A percentile compares a stretch with the other conserved stretches of the same genome.
Conservation (phyloP, 2,888 invertebrate genomes). For the Oscheius sp. region DNA sequence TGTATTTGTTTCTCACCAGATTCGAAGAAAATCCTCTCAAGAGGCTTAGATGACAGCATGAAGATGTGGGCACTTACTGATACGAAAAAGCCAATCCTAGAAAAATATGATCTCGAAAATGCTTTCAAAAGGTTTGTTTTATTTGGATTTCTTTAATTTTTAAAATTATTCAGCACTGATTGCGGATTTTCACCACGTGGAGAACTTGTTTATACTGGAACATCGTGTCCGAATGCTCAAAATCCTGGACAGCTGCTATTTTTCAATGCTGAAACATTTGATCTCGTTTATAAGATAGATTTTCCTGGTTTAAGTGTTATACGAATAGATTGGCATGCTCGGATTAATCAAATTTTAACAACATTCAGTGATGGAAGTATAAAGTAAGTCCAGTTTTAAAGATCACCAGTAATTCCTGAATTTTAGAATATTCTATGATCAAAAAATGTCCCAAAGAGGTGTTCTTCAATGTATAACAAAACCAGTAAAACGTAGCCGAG, state of each 20-base stretch:
- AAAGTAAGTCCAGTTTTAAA: slow-evolving; percentile 27
- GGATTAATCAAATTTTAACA: slow-evolving; percentile 94
- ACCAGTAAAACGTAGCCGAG: slow-evolving; percentile 70
- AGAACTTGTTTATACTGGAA: slow-evolving; percentile 86
- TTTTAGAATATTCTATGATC: slow-evolving; percentile 84
- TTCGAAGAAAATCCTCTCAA: slow-evolving; percentile 52
- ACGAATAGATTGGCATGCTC: slow-evolving; percentile 93
- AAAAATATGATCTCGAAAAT: slow-evolving; percentile 82
- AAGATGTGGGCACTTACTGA: slow-evolving; percentile 86
- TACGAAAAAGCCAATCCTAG: slow-evolving; percentile 84
- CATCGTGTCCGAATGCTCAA: slow-evolving; percentile 80
- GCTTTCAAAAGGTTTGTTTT: slow-evolving; percentile 79
- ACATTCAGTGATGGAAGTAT: slow-evolving; percentile 81
- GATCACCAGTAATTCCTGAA: slow-evolving; percentile 3
- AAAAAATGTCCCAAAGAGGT: slow-evolving; percentile 84
- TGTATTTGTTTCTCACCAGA: slow-evolving; percentile 89
- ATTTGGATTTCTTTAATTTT: not conserved
- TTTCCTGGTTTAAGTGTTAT: slow-evolving; percentile 85
- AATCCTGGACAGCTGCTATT: slow-evolving; percentile 82
- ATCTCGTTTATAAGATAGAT: slow-evolving; percentile 82
- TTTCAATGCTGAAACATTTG: slow-evolving; percentile 84
- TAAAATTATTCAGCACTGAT: slow-evolving; percentile 76
- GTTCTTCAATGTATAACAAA: slow-evolving; percentile 87
- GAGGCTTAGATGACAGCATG: slow-evolving; percentile 84
- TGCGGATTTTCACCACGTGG: slow-evolving; percentile 91